Percentiles rank a stretch among this genome's conserved stretches.
phyloP scores from a whole-genome alignment of 2,797 vertebrate species.

The Enteromius thamalakanensis region DNA sequence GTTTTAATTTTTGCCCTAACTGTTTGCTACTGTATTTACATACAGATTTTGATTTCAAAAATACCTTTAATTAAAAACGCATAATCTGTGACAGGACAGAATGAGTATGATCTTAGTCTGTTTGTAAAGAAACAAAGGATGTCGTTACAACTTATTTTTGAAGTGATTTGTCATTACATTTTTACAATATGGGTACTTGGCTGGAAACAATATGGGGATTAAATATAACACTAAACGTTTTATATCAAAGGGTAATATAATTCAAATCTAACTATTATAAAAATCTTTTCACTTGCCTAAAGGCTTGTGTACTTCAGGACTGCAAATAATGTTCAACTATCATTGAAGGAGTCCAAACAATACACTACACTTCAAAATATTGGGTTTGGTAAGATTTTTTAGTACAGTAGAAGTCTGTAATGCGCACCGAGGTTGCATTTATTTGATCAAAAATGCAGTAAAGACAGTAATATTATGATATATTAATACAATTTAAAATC shows the following conservation, averaged over 20 bases:
- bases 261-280: neutral
- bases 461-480: neutral
- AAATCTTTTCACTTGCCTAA: neutral
- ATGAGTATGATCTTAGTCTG: neutral
- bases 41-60: slow-evolving; percentile 27
- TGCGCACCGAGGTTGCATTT: neutral
- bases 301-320: slow-evolving; percentile 24
- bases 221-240: neutral
- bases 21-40: slow-evolving; percentile 63
- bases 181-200: neutral
- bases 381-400: slow-evolving; percentile 7
- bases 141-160: neutral
- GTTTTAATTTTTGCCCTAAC: slow-evolving; percentile 77
- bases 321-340: slow-evolving; percentile 21
- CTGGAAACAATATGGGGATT: neutral
- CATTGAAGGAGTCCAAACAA: neutral
- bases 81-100: slow-evolving; percentile 21
- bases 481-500: neutral
- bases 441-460: neutral
- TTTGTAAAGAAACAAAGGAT: slow-evolving; percentile 15
- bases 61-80: slow-evolving; percentile 1
- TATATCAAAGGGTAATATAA: neutral
- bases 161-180: neutral
- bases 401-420: neutral
- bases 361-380: neutral